Percentiles rank a stretch among this genome's conserved stretches.
phyloP scores from a whole-genome alignment of 2,888 invertebrate species.

The Toxonevra muliebris region DNA sequence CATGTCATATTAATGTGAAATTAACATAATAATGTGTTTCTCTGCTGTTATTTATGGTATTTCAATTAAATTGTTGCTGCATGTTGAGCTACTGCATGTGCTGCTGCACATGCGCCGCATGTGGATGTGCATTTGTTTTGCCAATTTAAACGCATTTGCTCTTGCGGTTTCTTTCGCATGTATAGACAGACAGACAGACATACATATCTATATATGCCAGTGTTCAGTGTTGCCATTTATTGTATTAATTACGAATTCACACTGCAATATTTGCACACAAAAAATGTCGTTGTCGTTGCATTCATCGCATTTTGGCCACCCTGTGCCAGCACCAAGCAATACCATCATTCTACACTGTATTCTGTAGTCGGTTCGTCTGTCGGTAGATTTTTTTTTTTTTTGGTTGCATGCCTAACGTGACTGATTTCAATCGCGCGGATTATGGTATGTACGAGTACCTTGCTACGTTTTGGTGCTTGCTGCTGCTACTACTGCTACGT shows the following conservation, averaged over 20 bases:
- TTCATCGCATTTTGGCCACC: not conserved
- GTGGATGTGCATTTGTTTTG: not conserved
- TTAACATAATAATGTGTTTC: conserved; percentile 35
- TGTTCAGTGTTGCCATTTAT: conserved; percentile 5
- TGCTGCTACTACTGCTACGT: not conserved
- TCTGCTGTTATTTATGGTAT: conserved; percentile 34
- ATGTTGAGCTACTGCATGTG: not conserved
- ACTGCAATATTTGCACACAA: conserved; percentile 21
- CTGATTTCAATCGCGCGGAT: not conserved
- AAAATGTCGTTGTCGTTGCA: conserved; percentile 17
- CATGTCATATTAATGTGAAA: conserved; percentile 37
- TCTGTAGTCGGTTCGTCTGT: no score
- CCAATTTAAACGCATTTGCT: not conserved
- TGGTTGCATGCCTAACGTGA: conserved; percentile 3
- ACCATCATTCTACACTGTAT: no score
- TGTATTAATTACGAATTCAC: conserved; percentile 32
- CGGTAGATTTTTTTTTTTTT: no score
- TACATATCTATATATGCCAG: not conserved
- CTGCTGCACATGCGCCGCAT: conserved; percentile 1
- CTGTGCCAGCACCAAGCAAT: not conserved
- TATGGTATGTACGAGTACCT: no score
- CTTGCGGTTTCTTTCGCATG: not conserved
- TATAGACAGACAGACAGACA: not conserved
- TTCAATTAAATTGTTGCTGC: conserved; percentile 33
- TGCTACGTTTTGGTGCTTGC: no score